Conservation (phyloP, 2,888 invertebrate species). For the Ischnura elegans region DNA sequence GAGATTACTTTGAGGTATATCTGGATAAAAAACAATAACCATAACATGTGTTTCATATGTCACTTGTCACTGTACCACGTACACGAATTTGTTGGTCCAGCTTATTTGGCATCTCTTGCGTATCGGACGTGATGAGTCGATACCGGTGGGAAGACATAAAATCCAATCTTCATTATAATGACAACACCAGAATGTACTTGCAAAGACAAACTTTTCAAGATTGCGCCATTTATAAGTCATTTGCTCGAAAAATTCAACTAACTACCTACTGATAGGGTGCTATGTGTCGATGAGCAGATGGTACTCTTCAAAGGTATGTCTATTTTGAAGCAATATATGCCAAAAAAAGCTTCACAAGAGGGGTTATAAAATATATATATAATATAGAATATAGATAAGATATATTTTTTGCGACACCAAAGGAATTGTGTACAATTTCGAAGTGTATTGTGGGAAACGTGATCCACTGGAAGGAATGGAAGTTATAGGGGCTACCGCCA, state of each 20-base stretch:
- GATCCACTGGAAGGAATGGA: not conserved
- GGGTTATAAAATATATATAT: too few relatives aligned
- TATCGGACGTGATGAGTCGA: not conserved
- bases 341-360: slow-evolving; percentile 75
- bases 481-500: not conserved
- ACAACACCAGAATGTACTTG: not conserved
- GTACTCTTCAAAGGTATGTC: slow-evolving; percentile 75
- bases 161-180: not conserved
- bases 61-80: not conserved
- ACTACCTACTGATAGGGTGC: not conserved
- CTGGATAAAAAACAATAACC: too few relatives aligned
- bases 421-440: slow-evolving; percentile 75
- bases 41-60: not conserved
- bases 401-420: slow-evolving; percentile 75
- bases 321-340: slow-evolving; percentile 75
- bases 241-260: not conserved
- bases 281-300: slow-evolving; percentile 75
- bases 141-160: not conserved
- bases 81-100: not conserved
- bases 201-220: too few relatives aligned
- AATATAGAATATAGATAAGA: too few relatives aligned
- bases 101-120: not conserved
- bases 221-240: not conserved
- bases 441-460: slow-evolving; percentile 73
- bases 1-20: too few relatives aligned